Evolutionary conservation across 2,797 vertebrate genomes (phyloP).

Genomic region (Limnodromus scolopaceus): DNA sequence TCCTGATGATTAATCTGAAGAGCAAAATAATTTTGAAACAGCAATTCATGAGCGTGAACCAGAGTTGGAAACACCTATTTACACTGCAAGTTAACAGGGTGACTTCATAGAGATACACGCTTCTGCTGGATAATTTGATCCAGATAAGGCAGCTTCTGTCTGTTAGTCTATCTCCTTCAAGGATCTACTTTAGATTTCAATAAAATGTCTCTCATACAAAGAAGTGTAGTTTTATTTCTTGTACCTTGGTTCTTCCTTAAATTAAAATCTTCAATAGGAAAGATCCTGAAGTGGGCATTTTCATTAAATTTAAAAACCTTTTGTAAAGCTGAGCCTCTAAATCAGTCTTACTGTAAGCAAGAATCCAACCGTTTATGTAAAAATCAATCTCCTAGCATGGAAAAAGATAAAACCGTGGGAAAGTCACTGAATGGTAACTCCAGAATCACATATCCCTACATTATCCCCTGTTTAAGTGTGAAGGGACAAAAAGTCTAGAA

Average conservation of each 20-base stretch:
- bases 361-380: neutral
- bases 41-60: neutral
- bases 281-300: neutral
- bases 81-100: neutral
- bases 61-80: neutral
- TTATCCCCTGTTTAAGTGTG: neutral
- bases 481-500: neutral
- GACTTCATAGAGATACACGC: neutral
- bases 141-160: neutral
- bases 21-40: conserved; percentile 41
- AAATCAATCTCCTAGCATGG: neutral
- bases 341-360: neutral
- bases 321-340: neutral
- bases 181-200: neutral
- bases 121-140: neutral
- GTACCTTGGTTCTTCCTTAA: neutral
- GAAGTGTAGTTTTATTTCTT: neutral
- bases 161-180: neutral
- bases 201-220: neutral
- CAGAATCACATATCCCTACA: neutral
- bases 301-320: neutral
- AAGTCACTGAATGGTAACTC: neutral
- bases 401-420: neutral
- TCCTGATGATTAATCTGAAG: conserved; percentile 92
- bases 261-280: neutral